phyloP scores from a whole-genome alignment of 2,888 invertebrate genomes.

The Pogonocherus hispidulus region DNA sequence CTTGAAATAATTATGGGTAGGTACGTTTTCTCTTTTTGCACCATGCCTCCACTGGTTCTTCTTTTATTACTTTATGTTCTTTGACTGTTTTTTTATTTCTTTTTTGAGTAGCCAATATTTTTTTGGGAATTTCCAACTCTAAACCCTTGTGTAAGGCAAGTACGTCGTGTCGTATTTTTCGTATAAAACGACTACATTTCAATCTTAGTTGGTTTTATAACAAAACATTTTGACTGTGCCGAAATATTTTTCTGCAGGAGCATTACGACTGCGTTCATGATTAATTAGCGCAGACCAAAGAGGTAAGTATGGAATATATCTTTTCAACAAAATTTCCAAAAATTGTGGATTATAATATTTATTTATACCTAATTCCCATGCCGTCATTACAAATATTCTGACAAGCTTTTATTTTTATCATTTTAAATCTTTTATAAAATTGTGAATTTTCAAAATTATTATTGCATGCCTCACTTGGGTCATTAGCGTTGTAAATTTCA shows the following conservation, averaged over 20 bases:
- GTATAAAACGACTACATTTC: constrained; percentile 21
- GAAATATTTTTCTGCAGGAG: constrained; percentile 25
- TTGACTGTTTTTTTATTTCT: not conserved
- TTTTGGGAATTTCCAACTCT: constrained; percentile 18
- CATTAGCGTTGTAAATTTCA: not conserved
- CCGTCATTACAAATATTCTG: constrained; percentile 25
- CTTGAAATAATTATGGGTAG: constrained; percentile 13
- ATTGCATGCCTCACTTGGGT: not conserved
- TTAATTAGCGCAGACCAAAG: constrained; percentile 20
- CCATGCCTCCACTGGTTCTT: constrained; percentile 18
- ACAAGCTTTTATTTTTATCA: not conserved
- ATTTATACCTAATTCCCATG: constrained; percentile 5
- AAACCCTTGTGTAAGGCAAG: constrained; percentile 5
- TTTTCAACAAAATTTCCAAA: constrained; percentile 10
- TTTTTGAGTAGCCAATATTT: constrained; percentile 12
- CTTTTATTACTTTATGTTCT: not conserved
- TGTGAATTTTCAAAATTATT: not conserved
- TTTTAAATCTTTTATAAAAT: not conserved
- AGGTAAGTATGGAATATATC: constrained; percentile 28
- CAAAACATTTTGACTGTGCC: constrained; percentile 14
- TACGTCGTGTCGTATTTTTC: constrained; percentile 14
- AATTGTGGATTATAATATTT: constrained; percentile 30
- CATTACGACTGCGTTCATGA: constrained; percentile 21
- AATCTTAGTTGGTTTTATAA: constrained; percentile 3
- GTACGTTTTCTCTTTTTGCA: constrained; percentile 7